Base-by-base conservation (phyloP, 2,113 vertebrate species). In the Aleadryas rufinucha region DNA sequence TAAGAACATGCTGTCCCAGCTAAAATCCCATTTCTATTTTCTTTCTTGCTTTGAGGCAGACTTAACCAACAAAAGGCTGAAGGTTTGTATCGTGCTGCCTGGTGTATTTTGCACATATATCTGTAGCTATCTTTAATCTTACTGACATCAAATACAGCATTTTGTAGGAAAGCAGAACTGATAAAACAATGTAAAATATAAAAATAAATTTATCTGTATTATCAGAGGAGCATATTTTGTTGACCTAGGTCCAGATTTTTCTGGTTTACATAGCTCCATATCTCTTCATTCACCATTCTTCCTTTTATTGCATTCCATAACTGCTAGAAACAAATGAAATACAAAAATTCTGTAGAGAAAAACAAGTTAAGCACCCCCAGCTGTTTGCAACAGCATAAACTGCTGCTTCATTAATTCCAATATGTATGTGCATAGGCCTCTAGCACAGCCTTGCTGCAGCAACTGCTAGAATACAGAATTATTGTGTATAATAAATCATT, bases 361-460 rank as follows among this genome's bases (percentile, higher is more conserved):
- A 97, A 82, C 54, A 90, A 87, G 89, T 85, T 88, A 96, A 97
- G 85, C 53, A 95, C 56, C 49, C 53, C 50, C 74, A 92, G 88
- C 89, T 91, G 84, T 92, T 97, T 10, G 9, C 69, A 95, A 69
- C 92, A 90, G 72, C 69, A 70, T 54, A 65, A 94, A 35, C 76
- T 93, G 42, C 90, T 92, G 70, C 82, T 96, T 86, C 90, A 78
- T 95, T 97, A 97, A 90, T 95, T 96, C 90, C 77, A 69, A 11
- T 77, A 75, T 94, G 79, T 83, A 61, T 68, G 47, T 77, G 56
- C 54, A 80, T 35, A 93, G 87, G 90, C 89, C 87, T 93, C 87
- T 65, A 93, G 92, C 92, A 85, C 49, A 83, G 56, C 59, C 69
- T 61, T 95, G 60, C 68, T 74, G 65, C 81, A 91, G 79, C 59